Percentiles rank a stretch among this genome's conserved stretches.
These are phyloP conservation scores for Drosophila neocordata DNA, from an alignment of 1,140 invertebrate species.

Conservation along the genomic window DNA sequence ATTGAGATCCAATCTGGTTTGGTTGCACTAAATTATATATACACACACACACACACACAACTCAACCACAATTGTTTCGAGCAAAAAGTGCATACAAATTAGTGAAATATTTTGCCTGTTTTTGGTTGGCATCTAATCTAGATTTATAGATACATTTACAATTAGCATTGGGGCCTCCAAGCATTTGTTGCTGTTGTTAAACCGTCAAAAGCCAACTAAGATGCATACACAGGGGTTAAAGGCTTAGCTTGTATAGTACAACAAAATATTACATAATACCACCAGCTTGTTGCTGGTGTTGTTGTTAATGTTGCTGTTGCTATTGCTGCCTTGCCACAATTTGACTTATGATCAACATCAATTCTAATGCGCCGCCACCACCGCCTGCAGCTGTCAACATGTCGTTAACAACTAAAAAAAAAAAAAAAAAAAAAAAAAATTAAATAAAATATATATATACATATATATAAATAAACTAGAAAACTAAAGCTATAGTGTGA, in stretches of 20 bases:
- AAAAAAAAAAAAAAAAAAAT: slow-evolving; percentile 45
- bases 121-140: slow-evolving; percentile 80
- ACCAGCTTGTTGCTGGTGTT: too few relatives aligned
- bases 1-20: slow-evolving; percentile 81
- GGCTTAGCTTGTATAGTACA: slow-evolving; percentile 26
- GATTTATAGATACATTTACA: slow-evolving; percentile 81
- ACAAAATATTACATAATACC: slow-evolving; percentile 41
- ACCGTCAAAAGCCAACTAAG: slow-evolving; percentile 49
- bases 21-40: slow-evolving; percentile 76
- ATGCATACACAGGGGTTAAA: slow-evolving; percentile 65
- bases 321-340: slow-evolving; percentile 59
- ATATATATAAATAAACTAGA: slow-evolving; percentile 21
- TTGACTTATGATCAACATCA: slow-evolving; percentile 81
- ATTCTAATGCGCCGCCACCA: slow-evolving; percentile 71
- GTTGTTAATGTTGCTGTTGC: neutral
- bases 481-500: neutral
- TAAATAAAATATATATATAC: too few relatives aligned
- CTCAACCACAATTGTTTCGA: slow-evolving; percentile 60
- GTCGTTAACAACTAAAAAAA: slow-evolving; percentile 67
- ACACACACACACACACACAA: slow-evolving; percentile 14
- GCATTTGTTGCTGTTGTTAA: slow-evolving; percentile 48
- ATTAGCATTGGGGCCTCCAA: slow-evolving; percentile 41
- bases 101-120: slow-evolving; percentile 81
- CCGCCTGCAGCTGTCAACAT: slow-evolving; percentile 78
- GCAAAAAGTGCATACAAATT: slow-evolving; percentile 78